phyloP scores from a whole-genome alignment of 2,888 invertebrate species.

The Agrotis exclamationis region DNA sequence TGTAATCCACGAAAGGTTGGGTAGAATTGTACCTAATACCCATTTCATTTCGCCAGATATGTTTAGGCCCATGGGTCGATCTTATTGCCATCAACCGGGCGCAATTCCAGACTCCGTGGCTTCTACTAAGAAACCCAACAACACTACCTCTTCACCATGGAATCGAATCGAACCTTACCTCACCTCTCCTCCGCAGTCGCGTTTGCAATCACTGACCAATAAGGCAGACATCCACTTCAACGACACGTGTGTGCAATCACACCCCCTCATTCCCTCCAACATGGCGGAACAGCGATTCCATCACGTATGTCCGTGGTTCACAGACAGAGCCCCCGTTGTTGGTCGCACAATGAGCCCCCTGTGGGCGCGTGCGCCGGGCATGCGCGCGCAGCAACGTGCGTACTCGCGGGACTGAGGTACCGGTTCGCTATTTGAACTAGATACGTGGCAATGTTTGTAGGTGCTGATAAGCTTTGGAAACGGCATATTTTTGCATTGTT shows the following conservation, averaged over 20 bases:
- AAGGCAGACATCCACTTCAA: background rate
- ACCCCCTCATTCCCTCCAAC: conserved; percentile 17
- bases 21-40: too few species aligned
- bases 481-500: conserved; percentile 6
- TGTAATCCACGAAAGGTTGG: too few species aligned
- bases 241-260: conserved; percentile 12
- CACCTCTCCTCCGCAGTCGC: too few species aligned
- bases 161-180: too few species aligned
- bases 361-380: conserved; percentile 41
- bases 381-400: conserved; percentile 42
- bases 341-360: conserved; percentile 62
- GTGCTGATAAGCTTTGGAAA: conserved; percentile 27
- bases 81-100: too few species aligned
- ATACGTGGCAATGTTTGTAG: conserved; percentile 53
- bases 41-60: too few species aligned
- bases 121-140: too few species aligned
- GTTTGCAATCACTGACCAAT: too few species aligned
- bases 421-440: conserved; percentile 61
- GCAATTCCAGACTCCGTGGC: too few species aligned
- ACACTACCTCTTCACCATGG: too few species aligned
- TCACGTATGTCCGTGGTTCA: conserved; percentile 44
- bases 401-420: conserved; percentile 57
- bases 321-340: conserved; percentile 35
- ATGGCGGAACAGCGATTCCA: conserved; percentile 8
- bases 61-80: too few species aligned